These are phyloP conservation scores for Eupeodes luniger DNA, from an alignment of 2,888 invertebrate species.

Conservation along the genomic window DNA sequence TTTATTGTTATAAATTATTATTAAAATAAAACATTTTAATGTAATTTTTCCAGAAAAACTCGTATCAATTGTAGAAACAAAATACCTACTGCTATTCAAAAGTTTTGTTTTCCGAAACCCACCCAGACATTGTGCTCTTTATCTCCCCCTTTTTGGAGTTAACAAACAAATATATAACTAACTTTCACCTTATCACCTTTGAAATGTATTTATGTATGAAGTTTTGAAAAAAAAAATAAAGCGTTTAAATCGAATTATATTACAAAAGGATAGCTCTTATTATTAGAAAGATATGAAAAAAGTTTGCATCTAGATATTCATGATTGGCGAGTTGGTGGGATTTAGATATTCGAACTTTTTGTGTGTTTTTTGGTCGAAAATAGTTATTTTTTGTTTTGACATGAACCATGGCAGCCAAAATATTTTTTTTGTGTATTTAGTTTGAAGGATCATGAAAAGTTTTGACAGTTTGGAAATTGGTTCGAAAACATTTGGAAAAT, in stretches of 20 bases:
- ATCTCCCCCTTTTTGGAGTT: background rate
- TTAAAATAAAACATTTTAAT: no score
- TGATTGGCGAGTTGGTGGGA: conserved; percentile 52
- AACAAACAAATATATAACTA: background rate
- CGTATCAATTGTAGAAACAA: no score
- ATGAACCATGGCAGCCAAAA: background rate
- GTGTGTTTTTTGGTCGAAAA: background rate
- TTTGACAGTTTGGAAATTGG: conserved; percentile 20
- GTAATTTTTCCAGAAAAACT: no score
- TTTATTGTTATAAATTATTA: no score
- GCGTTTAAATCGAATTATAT: conserved; percentile 35
- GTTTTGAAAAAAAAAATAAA: background rate
- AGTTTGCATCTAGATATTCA: conserved; percentile 67
- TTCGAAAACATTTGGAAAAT: conserved; percentile 14
- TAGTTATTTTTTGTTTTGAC: conserved; percentile 6
- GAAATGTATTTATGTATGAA: conserved; percentile 29
- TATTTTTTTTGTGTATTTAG: background rate
- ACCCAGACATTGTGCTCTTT: background rate
- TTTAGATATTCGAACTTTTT: background rate
- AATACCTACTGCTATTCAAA: no score
- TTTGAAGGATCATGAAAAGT: background rate
- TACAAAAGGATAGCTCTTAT: conserved; percentile 53
- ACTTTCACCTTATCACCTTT: conserved; percentile 24
- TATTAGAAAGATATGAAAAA: conserved; percentile 59
- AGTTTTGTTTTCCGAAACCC: no score